Evolutionary conservation across 2,888 invertebrate genomes (phyloP), one percentile per base, ranked within the genome.

Genomic region (Drosophila paracracens): DNA sequence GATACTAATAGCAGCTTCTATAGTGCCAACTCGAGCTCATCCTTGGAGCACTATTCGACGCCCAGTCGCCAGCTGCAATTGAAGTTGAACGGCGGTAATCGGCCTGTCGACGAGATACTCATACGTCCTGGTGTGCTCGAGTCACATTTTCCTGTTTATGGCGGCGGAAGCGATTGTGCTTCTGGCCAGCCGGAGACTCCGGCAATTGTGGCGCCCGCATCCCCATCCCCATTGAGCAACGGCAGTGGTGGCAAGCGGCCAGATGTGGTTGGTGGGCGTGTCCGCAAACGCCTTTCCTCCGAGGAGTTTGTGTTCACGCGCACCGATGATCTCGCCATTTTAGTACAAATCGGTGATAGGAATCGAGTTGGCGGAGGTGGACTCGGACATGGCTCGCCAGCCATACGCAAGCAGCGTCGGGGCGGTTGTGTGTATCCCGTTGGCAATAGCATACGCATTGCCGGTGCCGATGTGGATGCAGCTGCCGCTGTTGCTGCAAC

Each of bases 341-440:
- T 95, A 77, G 94, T 93, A 75, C 93, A 93, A 91, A 88, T 93
- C 64, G 84, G 89, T 46, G 91, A 92, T 66, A 79, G 76, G 16
- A 80, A 73, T 65, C 92, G 87, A 67, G 62, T 18, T 16, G 54
- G 10, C 11, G 11, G 18, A 8, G 33, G 16, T 21, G 33, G 53
- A 35, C 21, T 33, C 11, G 54, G 18, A 25, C 35, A 71, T 53
- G 70, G 68, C 35, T 91, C 91, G n/a, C 95, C 95, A 52, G 94
- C 94, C 89, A 94, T 94, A 84, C 94, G 95, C 2, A 94, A 95
- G 74, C 93, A 81, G 79, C 93, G 95, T 74, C 95, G 95, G 88
- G 95, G 95, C 84, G 94, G 94, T 87, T 95, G 94, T 82, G 94
- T 95, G 53, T 95, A 95, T 92, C 95, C 95, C 62, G 83, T 74